Base-by-base conservation (phyloP, 2,113 vertebrate species). In the Fregata magnificens region DNA sequence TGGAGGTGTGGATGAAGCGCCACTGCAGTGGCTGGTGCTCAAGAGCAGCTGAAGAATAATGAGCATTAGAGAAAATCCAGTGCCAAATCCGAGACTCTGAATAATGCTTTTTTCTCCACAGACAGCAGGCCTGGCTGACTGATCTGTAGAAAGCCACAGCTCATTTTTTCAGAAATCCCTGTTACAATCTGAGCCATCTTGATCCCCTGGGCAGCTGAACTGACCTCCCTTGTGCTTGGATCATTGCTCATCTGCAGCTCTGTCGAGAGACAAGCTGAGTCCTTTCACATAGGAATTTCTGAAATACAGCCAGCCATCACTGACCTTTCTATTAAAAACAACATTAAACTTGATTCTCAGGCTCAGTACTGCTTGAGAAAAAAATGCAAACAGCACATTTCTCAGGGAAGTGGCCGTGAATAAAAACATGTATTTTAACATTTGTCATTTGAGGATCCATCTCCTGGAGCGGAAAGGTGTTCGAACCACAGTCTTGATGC, bases 261-360 rank as follows among this genome's bases (percentile, higher is more conserved):
- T 79, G 88, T 83, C 1, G 3, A 82, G 78, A 94, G 71, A 82
- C 69, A 88, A 91, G 50, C 49, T 76, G 49, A 63, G n/a, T 84
- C 36, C 56, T 94, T 95, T 91, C 94, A 76, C 81, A 93, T 5
- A 92, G 86, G 83, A 95, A 94, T 95, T 95, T 82, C 83, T 97
- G 97, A 95, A 94, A 82, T 76, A 65, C 31, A 89, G 90, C 91
- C 96, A 96, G 88, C 56, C 56, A 82, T 87, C 81, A 79, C 66
- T 95, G 96, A 97, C 88, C 88, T 94, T 94, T 96, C 93, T 95
- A 91, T 82, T 95, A 95, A 96, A 97, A 97, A 91, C 42, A 62
- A 90, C 91, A 86, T 65, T 84, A 88, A 93, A 86, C 49, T 95
- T 52, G 28, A 88, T 93, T 95, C 86, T 95, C 88, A 94, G 91